phyloP scores from a whole-genome alignment of 1,140 invertebrate genomes.

The Drosophila kikkawai region DNA sequence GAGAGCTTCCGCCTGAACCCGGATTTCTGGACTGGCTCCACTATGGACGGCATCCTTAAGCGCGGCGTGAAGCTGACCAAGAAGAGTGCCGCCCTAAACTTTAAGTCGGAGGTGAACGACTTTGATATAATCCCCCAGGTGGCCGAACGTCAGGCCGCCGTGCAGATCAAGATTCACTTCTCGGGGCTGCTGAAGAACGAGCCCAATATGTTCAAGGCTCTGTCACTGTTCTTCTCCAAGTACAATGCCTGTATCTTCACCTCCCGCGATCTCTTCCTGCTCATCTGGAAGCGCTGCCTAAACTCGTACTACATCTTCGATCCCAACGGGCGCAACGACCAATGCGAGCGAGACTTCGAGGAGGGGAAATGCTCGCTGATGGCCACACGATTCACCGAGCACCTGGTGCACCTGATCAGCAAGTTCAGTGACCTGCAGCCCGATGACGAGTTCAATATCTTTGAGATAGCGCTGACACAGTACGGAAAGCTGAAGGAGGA shows the following conservation, averaged over 20 bases:
- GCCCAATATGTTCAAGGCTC: conserved; percentile 74
- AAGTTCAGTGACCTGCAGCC: conserved; percentile 62
- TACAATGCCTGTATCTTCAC: conserved; percentile 76
- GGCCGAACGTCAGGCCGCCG: conserved; percentile 51
- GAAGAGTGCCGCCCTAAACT: conserved; percentile 54
- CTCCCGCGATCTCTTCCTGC: conserved; percentile 65
- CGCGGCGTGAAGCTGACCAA: conserved; percentile 64
- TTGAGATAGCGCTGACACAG: conserved; percentile 65
- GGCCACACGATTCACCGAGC: conserved; percentile 65
- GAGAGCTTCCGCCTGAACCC: conserved; percentile 78
- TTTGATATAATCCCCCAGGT: conserved; percentile 80
- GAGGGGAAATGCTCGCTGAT: conserved; percentile 76
- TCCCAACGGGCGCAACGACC: conserved; percentile 72
- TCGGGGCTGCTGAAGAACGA: conserved; percentile 67
- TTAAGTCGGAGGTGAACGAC: conserved; percentile 58
- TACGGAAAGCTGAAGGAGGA: conserved; percentile 70
- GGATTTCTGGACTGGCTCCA: conserved; percentile 76
- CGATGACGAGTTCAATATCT: conserved; percentile 69
- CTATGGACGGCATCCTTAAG: conserved; percentile 72
- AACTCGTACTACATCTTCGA: conserved; percentile 80
- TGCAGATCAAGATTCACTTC: conserved; percentile 68
- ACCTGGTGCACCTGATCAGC: conserved; percentile 74
- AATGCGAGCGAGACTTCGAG: conserved; percentile 63
- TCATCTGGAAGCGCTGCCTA: conserved; percentile 80
- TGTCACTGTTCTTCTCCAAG: conserved; percentile 71